Evolutionary conservation across 2,113 vertebrate species (phyloP), one percentile per base, ranked within the genome.

Genomic region (Gallinago jamesoni): DNA sequence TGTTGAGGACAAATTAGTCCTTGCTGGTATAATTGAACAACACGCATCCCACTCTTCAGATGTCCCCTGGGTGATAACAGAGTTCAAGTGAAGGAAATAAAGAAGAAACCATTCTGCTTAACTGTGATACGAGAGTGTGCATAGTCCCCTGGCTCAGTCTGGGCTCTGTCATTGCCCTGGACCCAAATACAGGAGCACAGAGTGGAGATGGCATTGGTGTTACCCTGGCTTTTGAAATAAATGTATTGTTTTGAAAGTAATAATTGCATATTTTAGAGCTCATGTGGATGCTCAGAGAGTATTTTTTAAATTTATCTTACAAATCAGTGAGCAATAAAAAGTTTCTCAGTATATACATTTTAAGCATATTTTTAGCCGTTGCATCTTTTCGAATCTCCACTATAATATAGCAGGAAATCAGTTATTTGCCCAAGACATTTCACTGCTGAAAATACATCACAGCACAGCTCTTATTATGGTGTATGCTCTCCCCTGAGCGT

Each of bases 41-140:
- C 62, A 84, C 74, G 48, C 30, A 48, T 50, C 64, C 92, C 92
- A 33, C 68, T 93, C 94, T 91, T 89, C 95, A 96, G 81, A 59
- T 74, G 63, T 96, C 73, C 94, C 95, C 96, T 95, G 97, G 91
- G 97, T 59, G 60, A 88, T 84, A 88, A 77, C 81, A 95, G 95
- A 97, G 97, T 97, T 97, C 91, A 93, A 31, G 89, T 56, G 77
- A 78, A 96, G 88, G 94, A 95, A 95, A 96, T 91, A 37, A 75
- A 84, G 64, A 68, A 91, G 53, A 97, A 98, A 98, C 97, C 72
- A 35, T 97, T 93, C 93, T 59, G 78, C 88, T 96, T 87, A 24
- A 57, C 82, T 94, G 87, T 23, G 57, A 63, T 91, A 43, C 23
- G 63, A 64, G 90, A 41, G 50, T 92, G 95, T 22, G 7, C 11